Evolutionary conservation across 2,797 vertebrate genomes (phyloP).

Genomic region (Dromococcyx pavoninus): DNA sequence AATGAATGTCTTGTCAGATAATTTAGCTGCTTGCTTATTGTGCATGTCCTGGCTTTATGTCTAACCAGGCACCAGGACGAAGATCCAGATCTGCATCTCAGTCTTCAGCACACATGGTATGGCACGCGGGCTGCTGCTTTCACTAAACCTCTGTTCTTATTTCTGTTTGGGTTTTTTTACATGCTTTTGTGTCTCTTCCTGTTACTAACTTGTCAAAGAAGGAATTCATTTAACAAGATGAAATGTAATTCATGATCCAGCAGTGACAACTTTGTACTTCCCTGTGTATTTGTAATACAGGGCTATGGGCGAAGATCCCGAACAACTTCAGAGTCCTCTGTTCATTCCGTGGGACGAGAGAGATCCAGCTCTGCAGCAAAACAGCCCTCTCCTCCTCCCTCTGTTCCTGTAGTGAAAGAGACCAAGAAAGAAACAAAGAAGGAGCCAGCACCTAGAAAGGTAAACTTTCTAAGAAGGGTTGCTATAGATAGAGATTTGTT

Average conservation of each 20-base stretch:
- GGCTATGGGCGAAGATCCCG: constrained; percentile 78
- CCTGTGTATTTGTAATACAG: constrained; percentile 50
- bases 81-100: constrained; percentile 85
- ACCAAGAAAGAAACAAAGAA: constrained; percentile 71
- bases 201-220: neutral
- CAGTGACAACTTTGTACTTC: neutral
- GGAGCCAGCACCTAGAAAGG: constrained; percentile 73
- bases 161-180: neutral
- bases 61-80: constrained; percentile 74
- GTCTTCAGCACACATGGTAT: constrained; percentile 83
- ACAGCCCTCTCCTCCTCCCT: constrained; percentile 79
- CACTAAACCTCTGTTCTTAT: neutral
- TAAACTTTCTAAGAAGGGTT: neutral
- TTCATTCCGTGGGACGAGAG: constrained; percentile 83
- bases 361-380: constrained; percentile 76
- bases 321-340: constrained; percentile 86
- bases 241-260: neutral
- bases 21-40: neutral
- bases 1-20: neutral
- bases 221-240: neutral
- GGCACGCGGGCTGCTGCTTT: neutral
- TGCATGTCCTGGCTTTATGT: constrained; percentile 9
- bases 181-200: neutral
- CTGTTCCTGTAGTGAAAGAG: constrained; percentile 77
- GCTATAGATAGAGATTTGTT: neutral